Conservation (phyloP, 2,888 invertebrate species). For the Agrochola circellaris region DNA sequence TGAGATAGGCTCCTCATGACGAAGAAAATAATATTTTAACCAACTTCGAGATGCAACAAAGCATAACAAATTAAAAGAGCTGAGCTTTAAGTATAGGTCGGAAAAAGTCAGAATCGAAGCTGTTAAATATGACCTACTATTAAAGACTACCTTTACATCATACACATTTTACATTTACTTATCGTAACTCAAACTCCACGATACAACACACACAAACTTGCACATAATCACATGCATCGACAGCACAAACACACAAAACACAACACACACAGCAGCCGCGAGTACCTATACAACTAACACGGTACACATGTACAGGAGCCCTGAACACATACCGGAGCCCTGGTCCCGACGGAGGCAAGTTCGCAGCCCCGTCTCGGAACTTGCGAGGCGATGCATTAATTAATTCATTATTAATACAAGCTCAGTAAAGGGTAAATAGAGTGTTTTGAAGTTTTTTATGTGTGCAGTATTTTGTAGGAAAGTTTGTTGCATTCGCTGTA, state of each 20-base stretch:
- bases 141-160: neutral
- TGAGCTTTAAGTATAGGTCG: neutral
- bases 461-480: neutral
- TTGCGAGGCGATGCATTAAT: conserved; percentile 82
- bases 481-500: neutral
- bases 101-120: neutral
- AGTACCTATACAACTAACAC: no score
- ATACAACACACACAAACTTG: neutral
- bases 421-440: conserved; percentile 44
- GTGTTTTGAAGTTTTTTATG: conserved; percentile 22
- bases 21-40: neutral
- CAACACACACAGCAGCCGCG: conserved; percentile 20
- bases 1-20: no score
- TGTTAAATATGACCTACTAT: neutral
- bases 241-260: conserved; percentile 25
- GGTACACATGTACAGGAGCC: conserved; percentile 38
- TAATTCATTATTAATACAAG: conserved; percentile 83
- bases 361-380: conserved; percentile 70
- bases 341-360: conserved; percentile 52
- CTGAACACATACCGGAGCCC: conserved; percentile 23
- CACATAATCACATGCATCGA: conserved; percentile 24
- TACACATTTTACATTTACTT: neutral
- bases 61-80: neutral
- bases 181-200: neutral
- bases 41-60: neutral